Conservation (phyloP, 2,888 invertebrate genomes). For the Caenorhabditis parvicauda region DNA sequence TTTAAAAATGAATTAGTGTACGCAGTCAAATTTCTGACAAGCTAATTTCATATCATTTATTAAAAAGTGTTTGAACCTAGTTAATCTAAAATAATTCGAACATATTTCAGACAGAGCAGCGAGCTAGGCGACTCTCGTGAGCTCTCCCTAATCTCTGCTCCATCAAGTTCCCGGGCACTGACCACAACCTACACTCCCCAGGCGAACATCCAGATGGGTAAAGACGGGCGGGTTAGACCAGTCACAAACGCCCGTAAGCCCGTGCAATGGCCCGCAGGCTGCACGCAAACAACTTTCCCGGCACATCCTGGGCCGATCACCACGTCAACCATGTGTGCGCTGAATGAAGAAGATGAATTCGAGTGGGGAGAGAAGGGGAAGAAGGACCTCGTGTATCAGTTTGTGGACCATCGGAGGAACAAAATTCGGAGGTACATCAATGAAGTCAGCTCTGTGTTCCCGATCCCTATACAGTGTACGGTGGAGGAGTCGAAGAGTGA, state of each 20-base stretch:
- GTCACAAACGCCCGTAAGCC: slow-evolving; percentile 22
- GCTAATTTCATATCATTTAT: slow-evolving; percentile 9
- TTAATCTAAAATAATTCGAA: too few species aligned
- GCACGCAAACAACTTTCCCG: slow-evolving; percentile 36
- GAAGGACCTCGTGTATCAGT: slow-evolving; percentile 77
- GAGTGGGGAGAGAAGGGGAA: slow-evolving; percentile 34
- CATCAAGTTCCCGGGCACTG: slow-evolving; percentile 18
- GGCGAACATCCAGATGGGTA: slow-evolving; percentile 36
- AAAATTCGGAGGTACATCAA: slow-evolving; percentile 89
- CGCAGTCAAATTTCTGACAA: too few species aligned
- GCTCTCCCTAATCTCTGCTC: slow-evolving; percentile 18
- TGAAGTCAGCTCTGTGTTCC: slow-evolving; percentile 79
- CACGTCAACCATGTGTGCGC: slow-evolving; percentile 36
- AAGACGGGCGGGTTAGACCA: slow-evolving; percentile 51
- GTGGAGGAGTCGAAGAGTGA: slow-evolving; percentile 74
- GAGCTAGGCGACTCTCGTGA: slow-evolving; percentile 22
- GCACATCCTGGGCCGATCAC: slow-evolving; percentile 37
- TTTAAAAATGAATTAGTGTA: too few species aligned
- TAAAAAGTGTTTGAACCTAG: too few species aligned
- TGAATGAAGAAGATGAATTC: slow-evolving; percentile 28
- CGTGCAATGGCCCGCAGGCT: slow-evolving; percentile 32
- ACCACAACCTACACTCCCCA: slow-evolving; percentile 10
- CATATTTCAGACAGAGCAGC: slow-evolving; percentile 8
- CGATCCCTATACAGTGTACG: slow-evolving; percentile 87
- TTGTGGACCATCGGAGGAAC: slow-evolving; percentile 88